Percentiles rank a stretch among this genome's conserved stretches.
phyloP scores from a whole-genome alignment of 2,113 vertebrate genomes.

The Callopanchax toddi region DNA sequence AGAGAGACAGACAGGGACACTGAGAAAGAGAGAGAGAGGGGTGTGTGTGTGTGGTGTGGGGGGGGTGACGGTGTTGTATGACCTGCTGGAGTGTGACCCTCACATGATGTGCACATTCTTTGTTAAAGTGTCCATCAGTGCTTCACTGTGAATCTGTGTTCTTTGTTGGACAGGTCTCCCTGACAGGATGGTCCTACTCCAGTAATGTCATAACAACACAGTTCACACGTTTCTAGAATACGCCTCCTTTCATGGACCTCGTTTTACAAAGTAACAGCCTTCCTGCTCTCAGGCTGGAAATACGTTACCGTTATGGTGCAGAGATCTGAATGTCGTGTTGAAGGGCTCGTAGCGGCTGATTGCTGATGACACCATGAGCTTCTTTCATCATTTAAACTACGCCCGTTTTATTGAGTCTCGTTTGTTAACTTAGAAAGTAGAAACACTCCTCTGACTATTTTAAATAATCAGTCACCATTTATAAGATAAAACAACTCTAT shows the following conservation, averaged over 20 bases:
- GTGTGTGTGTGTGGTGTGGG: conserved; percentile 3
- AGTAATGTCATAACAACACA: conserved; percentile 66
- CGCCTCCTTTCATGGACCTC: conserved; percentile 58
- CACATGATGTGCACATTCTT: conserved; percentile 74
- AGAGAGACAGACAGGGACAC: conserved; percentile 39
- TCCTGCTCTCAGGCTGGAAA: conserved; percentile 42
- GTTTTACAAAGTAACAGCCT: conserved; percentile 58
- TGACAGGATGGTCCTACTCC: conserved; percentile 63
- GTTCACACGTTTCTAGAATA: conserved; percentile 64
- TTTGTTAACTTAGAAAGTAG: conserved; percentile 1
- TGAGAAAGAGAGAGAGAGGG: conserved; percentile 29
- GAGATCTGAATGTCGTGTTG: conserved; percentile 53
- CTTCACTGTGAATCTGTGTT: conserved; percentile 66
- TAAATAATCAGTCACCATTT: neutral
- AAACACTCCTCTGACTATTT: neutral
- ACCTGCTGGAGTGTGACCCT: conserved; percentile 75
- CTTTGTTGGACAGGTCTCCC: conserved; percentile 62
- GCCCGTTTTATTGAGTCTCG: neutral
- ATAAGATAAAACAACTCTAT: too few species aligned
- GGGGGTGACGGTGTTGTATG: conserved; percentile 57
- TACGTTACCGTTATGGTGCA: conserved; percentile 48
- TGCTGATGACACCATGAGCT: conserved; percentile 25
- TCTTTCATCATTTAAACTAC: conserved; percentile 11
- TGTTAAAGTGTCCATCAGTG: conserved; percentile 72
- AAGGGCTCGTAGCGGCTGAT: conserved; percentile 20